phyloP scores from a whole-genome alignment of 2,888 invertebrate species.

The Andrena haemorrhoa region DNA sequence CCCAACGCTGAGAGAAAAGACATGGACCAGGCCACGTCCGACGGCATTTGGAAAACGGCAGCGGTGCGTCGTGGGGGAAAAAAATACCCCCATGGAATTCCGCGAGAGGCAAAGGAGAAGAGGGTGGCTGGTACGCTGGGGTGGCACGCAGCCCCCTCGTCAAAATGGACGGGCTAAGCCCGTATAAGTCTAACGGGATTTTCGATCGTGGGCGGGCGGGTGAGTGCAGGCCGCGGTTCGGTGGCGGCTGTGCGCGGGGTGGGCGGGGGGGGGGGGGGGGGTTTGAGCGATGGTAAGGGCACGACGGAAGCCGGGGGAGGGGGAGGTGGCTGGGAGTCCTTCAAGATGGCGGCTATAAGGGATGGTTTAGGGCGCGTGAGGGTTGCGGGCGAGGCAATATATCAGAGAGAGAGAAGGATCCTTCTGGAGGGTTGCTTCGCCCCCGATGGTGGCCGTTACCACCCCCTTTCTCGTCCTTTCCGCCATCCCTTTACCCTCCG shows the following conservation, averaged over 20 bases:
- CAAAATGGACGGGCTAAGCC: conserved; percentile 85
- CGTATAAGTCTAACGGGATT: conserved; percentile 85
- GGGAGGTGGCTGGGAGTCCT: conserved; percentile 76
- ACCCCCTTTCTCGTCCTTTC: conserved; percentile 67
- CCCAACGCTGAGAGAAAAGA: neutral
- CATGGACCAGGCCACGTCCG: conserved; percentile 37
- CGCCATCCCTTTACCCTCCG: conserved; percentile 61
- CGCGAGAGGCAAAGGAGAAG: conserved; percentile 58
- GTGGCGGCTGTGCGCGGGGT: conserved; percentile 63
- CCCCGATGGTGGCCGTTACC: conserved; percentile 77
- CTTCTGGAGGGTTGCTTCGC: conserved; percentile 73
- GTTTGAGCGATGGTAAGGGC: conserved; percentile 58
- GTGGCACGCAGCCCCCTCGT: conserved; percentile 78
- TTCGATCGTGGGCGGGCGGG: conserved; percentile 84
- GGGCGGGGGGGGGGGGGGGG: conserved; percentile 62
- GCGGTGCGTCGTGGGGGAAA: conserved; percentile 54
- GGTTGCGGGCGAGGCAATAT: conserved; percentile 83
- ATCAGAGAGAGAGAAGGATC: conserved; percentile 77
- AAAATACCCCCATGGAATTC: conserved; percentile 64
- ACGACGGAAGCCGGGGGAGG: conserved; percentile 24
- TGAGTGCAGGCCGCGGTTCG: conserved; percentile 74
- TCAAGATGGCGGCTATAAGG: conserved; percentile 85
- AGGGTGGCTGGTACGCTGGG: conserved; percentile 66
- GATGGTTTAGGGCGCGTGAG: conserved; percentile 83
- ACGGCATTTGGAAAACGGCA: conserved; percentile 59